Conservation (phyloP, 1,140 invertebrate genomes). For the Dinothrombium tinctorium region DNA sequence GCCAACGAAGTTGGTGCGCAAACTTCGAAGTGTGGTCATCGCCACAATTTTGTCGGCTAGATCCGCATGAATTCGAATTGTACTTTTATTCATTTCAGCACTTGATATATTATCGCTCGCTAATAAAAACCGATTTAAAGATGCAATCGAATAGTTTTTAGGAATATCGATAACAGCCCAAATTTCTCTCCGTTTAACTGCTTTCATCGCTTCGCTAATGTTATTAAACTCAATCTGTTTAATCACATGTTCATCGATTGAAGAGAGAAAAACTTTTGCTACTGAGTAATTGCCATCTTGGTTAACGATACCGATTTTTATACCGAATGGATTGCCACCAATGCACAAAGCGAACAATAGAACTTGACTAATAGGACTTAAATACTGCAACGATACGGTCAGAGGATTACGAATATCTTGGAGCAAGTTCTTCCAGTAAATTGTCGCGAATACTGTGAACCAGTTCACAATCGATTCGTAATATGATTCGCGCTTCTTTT, state of each 20-base stretch:
- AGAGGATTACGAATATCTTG: constrained; percentile 9
- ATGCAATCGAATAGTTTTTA: constrained; percentile 5
- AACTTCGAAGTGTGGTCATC: background rate
- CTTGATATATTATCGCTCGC: background rate
- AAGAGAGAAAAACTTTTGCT: background rate
- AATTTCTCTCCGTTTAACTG: constrained; percentile 5
- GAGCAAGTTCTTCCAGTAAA: constrained; percentile 9
- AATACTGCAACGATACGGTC: constrained; percentile 69
- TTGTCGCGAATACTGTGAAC: background rate
- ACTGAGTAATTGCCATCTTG: background rate
- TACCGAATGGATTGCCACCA: constrained; percentile 56
- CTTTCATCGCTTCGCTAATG: background rate
- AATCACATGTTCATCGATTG: background rate
- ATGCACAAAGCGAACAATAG: constrained; percentile 81
- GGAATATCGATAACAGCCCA: constrained; percentile 13
- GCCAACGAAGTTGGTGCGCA: background rate
- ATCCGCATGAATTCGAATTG: constrained; percentile 5
- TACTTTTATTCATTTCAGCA: background rate
- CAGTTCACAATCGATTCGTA: background rate
- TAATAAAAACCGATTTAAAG: background rate
- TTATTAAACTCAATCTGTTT: background rate
- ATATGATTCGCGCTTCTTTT: background rate
- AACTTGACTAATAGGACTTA: constrained; percentile 68
- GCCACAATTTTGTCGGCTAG: background rate
- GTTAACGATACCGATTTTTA: constrained; percentile 37